Base-by-base conservation (phyloP, 2,113 vertebrate genomes). In the Ammodramus savannarum region DNA sequence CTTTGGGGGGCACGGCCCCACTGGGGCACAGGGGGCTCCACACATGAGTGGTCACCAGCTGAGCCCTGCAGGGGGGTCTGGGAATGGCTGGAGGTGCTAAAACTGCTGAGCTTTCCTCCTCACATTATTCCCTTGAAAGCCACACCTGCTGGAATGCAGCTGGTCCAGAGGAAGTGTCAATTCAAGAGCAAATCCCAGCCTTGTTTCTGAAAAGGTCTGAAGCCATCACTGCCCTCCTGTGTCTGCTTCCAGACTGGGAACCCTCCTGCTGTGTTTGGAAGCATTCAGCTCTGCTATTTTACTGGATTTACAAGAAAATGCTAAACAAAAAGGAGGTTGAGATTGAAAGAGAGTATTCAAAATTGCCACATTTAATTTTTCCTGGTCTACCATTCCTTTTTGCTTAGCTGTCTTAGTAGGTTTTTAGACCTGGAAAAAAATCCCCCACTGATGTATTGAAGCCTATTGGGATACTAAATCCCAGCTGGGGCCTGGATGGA, bases 1-100 rank as follows among this genome's bases (percentile, higher is more conserved):
- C 23, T 51, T 10, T 25, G 62, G 57, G 55, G 32, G 6, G 31
- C 23, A 6, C 0, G 3, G 73, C n/a, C 55, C 49, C 20, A 1
- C 48, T 14, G 41, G 43, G 21, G 69, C 89, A 41, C 4, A 36
- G 38, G 21, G 25, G 52, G 67, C 48, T 76, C 49, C 74, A 7
- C 25, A 63, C 22, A 9, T 2, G 0, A 44, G 14, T 3, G 62
- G 54, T 4, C 58, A 46, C 15, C 38, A 13, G 85, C 36, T 13
- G 46, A 89, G 58, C 48, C 41, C 34, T 32, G 74, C 71, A 67
- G 29, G 16, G 41, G 38, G 32, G 13, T 3, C 62, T 83, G 82
- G 20, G 31, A 68, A 41, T 46, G 1, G 4, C 38, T 62, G 79
- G 1, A 31, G 31, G 4, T 76, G 78, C 48, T 79, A 4, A 49